Percentiles rank a stretch among this genome's conserved stretches.
phyloP scores from a whole-genome alignment of 1,140 invertebrate genomes.

The Macrosteles quadrilineatus region DNA sequence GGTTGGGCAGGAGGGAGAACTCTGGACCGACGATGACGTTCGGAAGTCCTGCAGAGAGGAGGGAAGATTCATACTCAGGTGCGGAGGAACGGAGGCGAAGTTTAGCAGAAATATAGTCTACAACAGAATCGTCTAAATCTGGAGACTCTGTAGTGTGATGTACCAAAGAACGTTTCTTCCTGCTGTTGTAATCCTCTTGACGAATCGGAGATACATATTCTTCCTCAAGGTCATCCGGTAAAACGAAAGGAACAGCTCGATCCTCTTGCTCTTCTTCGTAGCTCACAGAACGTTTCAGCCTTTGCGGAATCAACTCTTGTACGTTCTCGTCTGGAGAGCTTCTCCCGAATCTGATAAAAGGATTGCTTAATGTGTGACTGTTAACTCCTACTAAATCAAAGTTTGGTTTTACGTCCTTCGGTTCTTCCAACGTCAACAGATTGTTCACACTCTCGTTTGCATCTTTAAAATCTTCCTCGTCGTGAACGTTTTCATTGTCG shows the following conservation, averaged over 20 bases:
- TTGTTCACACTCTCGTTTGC: too few species aligned
- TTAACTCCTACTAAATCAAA: too few species aligned
- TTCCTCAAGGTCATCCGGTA: not conserved
- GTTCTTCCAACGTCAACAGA: too few species aligned
- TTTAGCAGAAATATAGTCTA: not conserved
- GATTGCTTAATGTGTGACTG: too few species aligned
- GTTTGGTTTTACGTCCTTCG: too few species aligned
- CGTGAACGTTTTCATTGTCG: not conserved
- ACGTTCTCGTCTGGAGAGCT: not conserved
- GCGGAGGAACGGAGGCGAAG: not conserved
- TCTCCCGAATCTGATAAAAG: slow-evolving; percentile 30
- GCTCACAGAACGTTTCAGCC: slow-evolving; percentile 19
- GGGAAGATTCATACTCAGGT: slow-evolving; percentile 6
- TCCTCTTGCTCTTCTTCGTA: not conserved
- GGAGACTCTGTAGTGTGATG: not conserved
- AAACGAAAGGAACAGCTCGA: not conserved
- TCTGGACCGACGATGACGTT: slow-evolving; percentile 32
- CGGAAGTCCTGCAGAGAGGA: slow-evolving; percentile 26
- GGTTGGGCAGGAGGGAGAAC: slow-evolving; percentile 27
- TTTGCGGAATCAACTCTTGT: slow-evolving; percentile 10
- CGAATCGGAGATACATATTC: not conserved
- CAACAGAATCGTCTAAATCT: not conserved
- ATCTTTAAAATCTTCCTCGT: too few species aligned
- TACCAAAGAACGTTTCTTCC: slow-evolving; percentile 6
- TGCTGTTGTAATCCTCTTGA: not conserved